Percentiles rank a stretch among this genome's conserved stretches.
phyloP scores from a whole-genome alignment of 37 sponge, comb jelly and placozoan genomes.

The Chondrilla cf. caribensis region DNA sequence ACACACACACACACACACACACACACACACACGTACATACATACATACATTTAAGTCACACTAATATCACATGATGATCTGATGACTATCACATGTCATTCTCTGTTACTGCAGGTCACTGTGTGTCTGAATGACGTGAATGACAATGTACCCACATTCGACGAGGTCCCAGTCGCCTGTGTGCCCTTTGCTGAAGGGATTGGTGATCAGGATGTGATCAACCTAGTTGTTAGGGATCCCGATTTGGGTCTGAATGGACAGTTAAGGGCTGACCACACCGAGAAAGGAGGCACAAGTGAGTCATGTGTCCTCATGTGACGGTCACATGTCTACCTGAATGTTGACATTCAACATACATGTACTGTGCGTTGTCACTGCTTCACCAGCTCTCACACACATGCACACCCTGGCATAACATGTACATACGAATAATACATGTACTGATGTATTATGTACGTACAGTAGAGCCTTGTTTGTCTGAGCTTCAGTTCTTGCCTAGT shows the following conservation, averaged over 20 bases:
- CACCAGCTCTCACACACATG: no score
- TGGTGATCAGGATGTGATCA: not conserved
- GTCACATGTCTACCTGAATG: not conserved
- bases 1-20: no score
- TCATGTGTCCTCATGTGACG: not conserved
- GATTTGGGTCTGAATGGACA: not conserved
- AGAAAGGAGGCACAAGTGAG: not conserved
- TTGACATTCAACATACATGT: no score
- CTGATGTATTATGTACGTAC: no score
- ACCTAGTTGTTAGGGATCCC: not conserved
- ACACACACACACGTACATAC: no score
- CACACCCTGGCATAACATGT: no score
- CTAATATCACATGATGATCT: no score
- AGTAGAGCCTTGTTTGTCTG: no score
- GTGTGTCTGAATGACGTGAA: conserved; percentile 22
- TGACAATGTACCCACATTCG: conserved; percentile 4
- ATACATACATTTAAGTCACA: no score
- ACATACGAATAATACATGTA: no score
- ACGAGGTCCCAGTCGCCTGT: not conserved
- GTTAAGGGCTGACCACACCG: not conserved
- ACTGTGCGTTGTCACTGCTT: no score
- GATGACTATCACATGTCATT: not conserved
- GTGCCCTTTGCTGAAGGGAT: conserved; percentile 11
- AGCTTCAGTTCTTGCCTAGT: no score
- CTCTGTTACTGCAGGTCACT: not conserved